These are phyloP conservation scores for Phrixothrix hirtus DNA, from an alignment of 2,888 invertebrate genomes.

Conservation along the genomic window DNA sequence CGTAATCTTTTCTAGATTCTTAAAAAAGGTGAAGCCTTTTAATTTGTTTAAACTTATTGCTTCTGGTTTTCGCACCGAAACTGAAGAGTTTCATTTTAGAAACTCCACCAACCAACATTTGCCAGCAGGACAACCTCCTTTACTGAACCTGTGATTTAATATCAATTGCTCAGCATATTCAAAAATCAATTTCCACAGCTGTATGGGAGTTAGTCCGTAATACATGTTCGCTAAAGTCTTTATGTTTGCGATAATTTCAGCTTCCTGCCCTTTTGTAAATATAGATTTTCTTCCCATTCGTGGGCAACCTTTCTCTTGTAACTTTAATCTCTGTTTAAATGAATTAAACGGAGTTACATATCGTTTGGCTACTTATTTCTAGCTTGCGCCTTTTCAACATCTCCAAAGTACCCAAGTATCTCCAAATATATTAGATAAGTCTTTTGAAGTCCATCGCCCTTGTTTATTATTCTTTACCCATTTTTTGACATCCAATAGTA, in stretches of 20 bases:
- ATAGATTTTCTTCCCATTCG: background rate
- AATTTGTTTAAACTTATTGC: background rate
- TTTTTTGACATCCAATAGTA: background rate
- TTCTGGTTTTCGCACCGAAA: background rate
- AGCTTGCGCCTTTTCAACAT: background rate
- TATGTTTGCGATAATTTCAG: background rate
- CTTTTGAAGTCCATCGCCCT: background rate
- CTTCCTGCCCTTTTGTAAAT: background rate
- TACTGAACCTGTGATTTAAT: background rate
- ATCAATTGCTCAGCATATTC: background rate
- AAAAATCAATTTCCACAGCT: background rate
- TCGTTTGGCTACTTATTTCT: background rate
- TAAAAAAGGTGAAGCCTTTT: background rate
- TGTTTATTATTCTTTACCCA: background rate
- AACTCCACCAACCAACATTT: background rate
- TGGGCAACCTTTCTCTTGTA: background rate
- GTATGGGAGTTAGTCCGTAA: background rate
- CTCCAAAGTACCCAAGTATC: too few species aligned
- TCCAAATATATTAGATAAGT: background rate
- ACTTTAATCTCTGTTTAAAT: background rate
- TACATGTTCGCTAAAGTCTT: constrained; percentile 2
- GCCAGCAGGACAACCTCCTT: background rate
- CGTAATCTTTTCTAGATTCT: background rate
- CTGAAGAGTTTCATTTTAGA: background rate
- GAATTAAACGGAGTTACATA: background rate